Base-by-base conservation (phyloP, 2,797 vertebrate species). In the Danio aesculapii region DNA sequence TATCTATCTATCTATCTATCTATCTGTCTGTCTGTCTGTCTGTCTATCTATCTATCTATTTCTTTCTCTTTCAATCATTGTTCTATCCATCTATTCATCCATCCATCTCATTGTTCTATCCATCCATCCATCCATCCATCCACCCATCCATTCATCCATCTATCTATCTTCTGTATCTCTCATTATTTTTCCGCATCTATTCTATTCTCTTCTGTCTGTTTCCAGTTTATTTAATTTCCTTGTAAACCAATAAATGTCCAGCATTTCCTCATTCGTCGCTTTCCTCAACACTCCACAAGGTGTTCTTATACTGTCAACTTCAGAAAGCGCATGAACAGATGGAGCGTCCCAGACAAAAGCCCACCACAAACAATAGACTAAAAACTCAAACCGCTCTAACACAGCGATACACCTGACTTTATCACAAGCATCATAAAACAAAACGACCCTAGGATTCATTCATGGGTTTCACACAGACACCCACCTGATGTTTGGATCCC, bases 261-360 rank as follows among this genome's bases (percentile, higher is more conserved):
- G 8, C 71, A 49, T 21, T 39, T 50, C 17, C 14, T 4, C 67
- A 44, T 66, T 55, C 53, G 75, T 58, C 53, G 16, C 4, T 4
- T 57, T 68, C 52, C 19, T 21, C 17, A 5, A n/a, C 1, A 12
- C 39, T 14, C 7, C 2, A 3, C 5, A 8, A 64, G 59, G 59
- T 43, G 12, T 50, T 79, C 44, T 79, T 50, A 61, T 39, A 30
- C 30, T 79, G 30, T 77, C 81, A 85, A 83, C 81, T 82, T 82
- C 53, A 81, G 44, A 13, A 58, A 3, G 58, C 71, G 63, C 76
- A 49, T 75, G 75, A 64, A 83, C 70, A 71, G 77, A 81, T 75
- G 69, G 74, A 75, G 63, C 30, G 71, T 83, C 78, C 83, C 85
- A 83, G 61, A 83, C 85, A 86, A 84, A 84, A 82, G 78, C 84